A percentile compares a stretch with the other conserved stretches of the same genome.
These are phyloP conservation scores for Scomber scombrus DNA, from an alignment of 2,113 vertebrate genomes.

Conservation along the genomic window DNA sequence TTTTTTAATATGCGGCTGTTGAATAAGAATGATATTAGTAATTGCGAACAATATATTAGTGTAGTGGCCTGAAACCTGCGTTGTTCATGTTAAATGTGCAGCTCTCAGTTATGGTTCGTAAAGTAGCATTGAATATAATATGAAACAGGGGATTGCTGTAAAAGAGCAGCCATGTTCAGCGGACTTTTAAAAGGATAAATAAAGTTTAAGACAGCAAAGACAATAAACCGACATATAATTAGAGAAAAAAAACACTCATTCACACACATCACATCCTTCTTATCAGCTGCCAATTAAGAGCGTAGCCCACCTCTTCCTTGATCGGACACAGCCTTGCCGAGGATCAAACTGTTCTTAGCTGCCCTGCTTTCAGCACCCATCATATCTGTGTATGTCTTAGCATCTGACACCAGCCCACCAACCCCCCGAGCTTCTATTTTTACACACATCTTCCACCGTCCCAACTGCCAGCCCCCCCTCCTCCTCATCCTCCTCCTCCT, in stretches of 20 bases:
- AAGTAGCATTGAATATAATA: not conserved
- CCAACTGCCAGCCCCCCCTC: not conserved
- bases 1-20: not conserved
- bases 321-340: conserved; percentile 27
- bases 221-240: conserved; percentile 1
- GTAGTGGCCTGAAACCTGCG: not conserved
- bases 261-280: conserved; percentile 5
- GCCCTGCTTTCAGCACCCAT: conserved; percentile 46
- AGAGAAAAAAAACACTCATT: not conserved
- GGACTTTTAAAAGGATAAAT: not conserved
- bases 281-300: conserved; percentile 22
- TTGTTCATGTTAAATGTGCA: conserved; percentile 12
- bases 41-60: conserved; percentile 11
- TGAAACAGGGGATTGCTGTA: not conserved
- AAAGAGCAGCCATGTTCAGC: not conserved
- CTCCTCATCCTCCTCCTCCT: not conserved
- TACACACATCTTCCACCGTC: conserved; percentile 13
- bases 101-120: conserved; percentile 5
- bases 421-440: conserved; percentile 32
- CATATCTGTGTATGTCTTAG: conserved; percentile 41
- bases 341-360: conserved; percentile 54
- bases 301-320: not conserved
- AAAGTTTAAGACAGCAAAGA: not conserved
- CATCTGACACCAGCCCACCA: conserved; percentile 49
- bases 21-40: not conserved